A percentile compares a stretch with the other conserved stretches of the same genome.
Evolutionary conservation across 2,888 invertebrate species (phyloP).

Genomic region (Drosophila kokeensis): DNA sequence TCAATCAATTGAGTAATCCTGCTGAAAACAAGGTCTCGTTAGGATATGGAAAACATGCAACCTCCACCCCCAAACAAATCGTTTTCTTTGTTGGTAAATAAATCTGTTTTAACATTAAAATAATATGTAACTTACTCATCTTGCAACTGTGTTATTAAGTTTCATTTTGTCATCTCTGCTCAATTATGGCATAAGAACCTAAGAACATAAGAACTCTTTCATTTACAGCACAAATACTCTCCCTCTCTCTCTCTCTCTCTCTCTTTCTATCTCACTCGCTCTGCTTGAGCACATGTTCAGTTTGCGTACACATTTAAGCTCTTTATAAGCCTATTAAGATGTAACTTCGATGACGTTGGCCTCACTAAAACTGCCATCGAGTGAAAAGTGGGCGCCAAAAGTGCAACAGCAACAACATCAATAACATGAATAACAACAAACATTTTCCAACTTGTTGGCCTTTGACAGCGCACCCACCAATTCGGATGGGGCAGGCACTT

Average conservation of each 20-base stretch:
- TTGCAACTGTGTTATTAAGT: not conserved
- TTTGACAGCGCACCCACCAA: slow-evolving; percentile 52
- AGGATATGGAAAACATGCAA: not conserved
- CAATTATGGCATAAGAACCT: slow-evolving; percentile 25
- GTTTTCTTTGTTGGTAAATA: not conserved
- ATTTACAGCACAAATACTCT: slow-evolving; percentile 4
- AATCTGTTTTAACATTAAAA: not conserved
- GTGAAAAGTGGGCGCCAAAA: slow-evolving; percentile 52
- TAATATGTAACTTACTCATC: not conserved
- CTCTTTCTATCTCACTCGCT: not conserved
- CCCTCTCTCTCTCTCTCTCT: not conserved
- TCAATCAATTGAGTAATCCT: not conserved
- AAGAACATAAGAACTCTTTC: slow-evolving; percentile 27
- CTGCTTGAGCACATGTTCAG: slow-evolving; percentile 14
- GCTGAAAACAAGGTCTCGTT: not conserved
- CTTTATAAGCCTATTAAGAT: slow-evolving; percentile 56
- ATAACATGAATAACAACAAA: slow-evolving; percentile 39
- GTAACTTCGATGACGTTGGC: slow-evolving; percentile 56
- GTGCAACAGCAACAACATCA: slow-evolving; percentile 43
- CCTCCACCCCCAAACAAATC: not conserved
- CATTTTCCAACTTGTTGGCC: slow-evolving; percentile 70
- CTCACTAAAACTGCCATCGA: slow-evolving; percentile 49
- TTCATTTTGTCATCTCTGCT: slow-evolving; percentile 7
- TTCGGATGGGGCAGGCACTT: slow-evolving; percentile 30
- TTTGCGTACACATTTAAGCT: slow-evolving; percentile 46